Evolutionary conservation across 2,113 vertebrate species (phyloP).

Genomic region (Tamias sibiricus): DNA sequence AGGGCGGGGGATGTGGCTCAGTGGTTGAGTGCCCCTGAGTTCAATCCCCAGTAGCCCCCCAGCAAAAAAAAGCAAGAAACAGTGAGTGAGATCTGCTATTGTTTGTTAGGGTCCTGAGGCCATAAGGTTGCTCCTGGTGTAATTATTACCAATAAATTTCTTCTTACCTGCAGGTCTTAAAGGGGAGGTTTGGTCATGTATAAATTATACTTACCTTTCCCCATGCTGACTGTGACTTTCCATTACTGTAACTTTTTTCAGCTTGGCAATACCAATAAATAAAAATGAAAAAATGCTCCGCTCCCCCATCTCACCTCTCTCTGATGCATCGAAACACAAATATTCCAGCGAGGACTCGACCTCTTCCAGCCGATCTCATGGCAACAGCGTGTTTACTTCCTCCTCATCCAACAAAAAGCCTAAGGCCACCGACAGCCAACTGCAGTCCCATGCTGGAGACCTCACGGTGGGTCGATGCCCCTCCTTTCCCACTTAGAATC

Average conservation of each 20-base stretch:
- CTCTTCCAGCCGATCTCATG: constrained; percentile 84
- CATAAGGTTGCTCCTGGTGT: constrained; percentile 76
- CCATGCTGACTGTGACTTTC: constrained; percentile 81
- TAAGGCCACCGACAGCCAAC: constrained; percentile 85
- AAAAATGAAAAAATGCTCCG: constrained; percentile 92
- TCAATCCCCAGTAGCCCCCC: too few relatives aligned
- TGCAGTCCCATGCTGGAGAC: constrained; percentile 82
- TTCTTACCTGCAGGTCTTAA: constrained; percentile 79
- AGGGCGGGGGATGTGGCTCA: too few relatives aligned
- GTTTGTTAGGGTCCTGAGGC: constrained; percentile 69
- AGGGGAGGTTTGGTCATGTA: constrained; percentile 81
- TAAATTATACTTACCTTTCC: constrained; percentile 82
- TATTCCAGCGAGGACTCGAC: constrained; percentile 88
- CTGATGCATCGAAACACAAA: constrained; percentile 89
- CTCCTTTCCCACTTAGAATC: not conserved
- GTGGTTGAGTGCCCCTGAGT: too few relatives aligned
- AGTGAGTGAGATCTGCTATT: constrained; percentile 73
- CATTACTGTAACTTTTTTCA: constrained; percentile 87
- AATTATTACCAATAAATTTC: constrained; percentile 70
- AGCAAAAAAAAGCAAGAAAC: not conserved
- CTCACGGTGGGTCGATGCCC: constrained; percentile 84
- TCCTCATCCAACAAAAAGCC: constrained; percentile 87
- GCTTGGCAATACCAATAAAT: constrained; percentile 90
- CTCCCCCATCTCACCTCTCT: constrained; percentile 92
- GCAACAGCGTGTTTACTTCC: constrained; percentile 83